Conservation (phyloP, 2,888 invertebrate genomes). For the Adineta ricciae region DNA sequence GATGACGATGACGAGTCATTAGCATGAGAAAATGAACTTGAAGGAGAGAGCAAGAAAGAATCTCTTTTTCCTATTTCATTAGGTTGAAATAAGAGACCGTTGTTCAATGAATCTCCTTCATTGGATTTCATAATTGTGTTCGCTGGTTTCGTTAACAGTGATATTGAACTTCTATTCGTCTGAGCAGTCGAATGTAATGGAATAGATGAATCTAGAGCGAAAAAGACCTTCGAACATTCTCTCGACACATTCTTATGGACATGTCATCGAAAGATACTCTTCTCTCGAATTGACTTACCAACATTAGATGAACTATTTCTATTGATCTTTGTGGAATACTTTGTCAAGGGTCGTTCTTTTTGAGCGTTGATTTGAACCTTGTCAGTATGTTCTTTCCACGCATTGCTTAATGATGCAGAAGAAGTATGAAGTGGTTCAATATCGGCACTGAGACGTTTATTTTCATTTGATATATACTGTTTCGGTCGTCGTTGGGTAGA, state of each 20-base stretch:
- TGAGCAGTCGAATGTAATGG: neutral
- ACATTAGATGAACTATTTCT: neutral
- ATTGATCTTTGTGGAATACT: neutral
- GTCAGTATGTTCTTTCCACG: neutral
- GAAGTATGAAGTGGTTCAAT: neutral
- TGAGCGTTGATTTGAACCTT: neutral
- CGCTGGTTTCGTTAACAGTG: neutral
- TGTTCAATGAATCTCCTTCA: neutral
- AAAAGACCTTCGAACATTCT: neutral
- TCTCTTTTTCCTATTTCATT: neutral
- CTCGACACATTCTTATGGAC: neutral
- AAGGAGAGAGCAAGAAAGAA: neutral
- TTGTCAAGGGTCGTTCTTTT: neutral
- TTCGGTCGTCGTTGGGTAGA: neutral
- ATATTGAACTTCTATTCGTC: neutral
- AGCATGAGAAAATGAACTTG: neutral
- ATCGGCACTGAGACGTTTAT: conserved; percentile 3
- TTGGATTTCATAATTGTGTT: neutral
- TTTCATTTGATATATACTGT: neutral
- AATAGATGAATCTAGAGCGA: neutral
- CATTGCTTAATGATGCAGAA: neutral
- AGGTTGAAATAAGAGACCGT: neutral
- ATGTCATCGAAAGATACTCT: neutral
- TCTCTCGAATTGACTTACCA: neutral
- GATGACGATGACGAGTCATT: neutral